Base-by-base conservation (phyloP, 2,797 vertebrate genomes). In the Picus viridis region DNA sequence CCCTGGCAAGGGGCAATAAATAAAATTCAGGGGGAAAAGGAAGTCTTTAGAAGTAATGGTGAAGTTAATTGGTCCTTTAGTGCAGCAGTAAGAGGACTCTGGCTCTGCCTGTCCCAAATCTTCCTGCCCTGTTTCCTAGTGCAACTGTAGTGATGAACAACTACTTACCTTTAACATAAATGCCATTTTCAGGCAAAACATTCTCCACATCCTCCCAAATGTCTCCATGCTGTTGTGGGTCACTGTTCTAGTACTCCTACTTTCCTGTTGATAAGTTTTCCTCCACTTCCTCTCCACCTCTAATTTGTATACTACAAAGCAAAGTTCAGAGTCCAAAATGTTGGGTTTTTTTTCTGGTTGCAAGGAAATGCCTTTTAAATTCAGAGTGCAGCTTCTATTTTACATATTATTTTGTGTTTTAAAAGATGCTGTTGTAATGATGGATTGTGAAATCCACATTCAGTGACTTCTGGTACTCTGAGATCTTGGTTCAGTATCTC, bases 101-200 rank as follows among this genome's bases (percentile, higher is more conserved):
- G 43, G 12, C 24, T 30, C 34, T 26, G 58, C 11, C 34, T 30
- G 2, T 41, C 29, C 19, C 2, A 16, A 16, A 15, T 13, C 64
- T 4, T 4, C 7, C 47, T 67, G 56, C 32, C 24, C 1, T 2
- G 8, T n/a, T 51, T 39, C 20, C 17, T 24, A 0, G 9, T 5
- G 49, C 6, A 13, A 2, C 34, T 34, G 62, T 0, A 5, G 32
- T 11, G 20, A 34, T 16, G 16, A 53, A 39, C 5, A 3, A 11
- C 26, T 2, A 2, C 36, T 72, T 43, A 1, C 27, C 19, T 61
- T 63, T 23, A 57, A 43, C 24, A 7, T 7, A 10, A 14, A 1
- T 0, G 1, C 30, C 2, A 9, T 49, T 57, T 70, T 41, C 19
- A 23, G 59, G 4, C 22, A 34, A 49, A 69, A 30, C 27, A 2